Conservation (phyloP, 2,888 invertebrate genomes). For the Tuta absoluta region DNA sequence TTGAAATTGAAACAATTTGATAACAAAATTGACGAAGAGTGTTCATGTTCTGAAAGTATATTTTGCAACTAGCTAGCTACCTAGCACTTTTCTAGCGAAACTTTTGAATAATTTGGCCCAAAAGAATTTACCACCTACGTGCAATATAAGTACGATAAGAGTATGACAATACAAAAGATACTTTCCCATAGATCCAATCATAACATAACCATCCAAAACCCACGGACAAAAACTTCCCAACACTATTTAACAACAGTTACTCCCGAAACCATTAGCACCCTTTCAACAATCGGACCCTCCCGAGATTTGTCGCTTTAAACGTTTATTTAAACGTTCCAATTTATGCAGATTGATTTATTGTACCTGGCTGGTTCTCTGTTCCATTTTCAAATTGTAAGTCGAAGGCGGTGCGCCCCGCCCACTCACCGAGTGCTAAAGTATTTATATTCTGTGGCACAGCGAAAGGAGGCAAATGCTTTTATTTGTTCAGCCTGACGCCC, state of each 20-base stretch:
- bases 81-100: not conserved
- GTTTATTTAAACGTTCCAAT: slow-evolving; percentile 31
- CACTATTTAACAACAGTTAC: not conserved
- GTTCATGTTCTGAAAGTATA: too few relatives aligned
- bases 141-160: too few relatives aligned
- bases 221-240: not conserved
- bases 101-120: too few relatives aligned
- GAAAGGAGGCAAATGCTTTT: slow-evolving; percentile 48
- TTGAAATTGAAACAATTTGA: too few relatives aligned
- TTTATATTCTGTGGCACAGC: too few relatives aligned
- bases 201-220: not conserved
- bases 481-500: slow-evolving; percentile 56
- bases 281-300: slow-evolving; percentile 14
- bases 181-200: not conserved
- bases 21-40: too few relatives aligned
- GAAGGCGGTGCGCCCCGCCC: slow-evolving; percentile 73
- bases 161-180: not conserved
- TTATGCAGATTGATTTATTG: slow-evolving; percentile 67
- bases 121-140: too few relatives aligned
- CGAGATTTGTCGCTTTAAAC: slow-evolving; percentile 21
- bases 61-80: too few relatives aligned
- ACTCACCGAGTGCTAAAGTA: slow-evolving; percentile 40
- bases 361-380: slow-evolving; percentile 29
- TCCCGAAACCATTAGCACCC: not conserved
- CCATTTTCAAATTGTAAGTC: slow-evolving; percentile 52